A percentile compares a stretch with the other conserved stretches of the same genome.
Conservation (phyloP, 2,113 vertebrate species). For the Lasiurus cinereus region DNA sequence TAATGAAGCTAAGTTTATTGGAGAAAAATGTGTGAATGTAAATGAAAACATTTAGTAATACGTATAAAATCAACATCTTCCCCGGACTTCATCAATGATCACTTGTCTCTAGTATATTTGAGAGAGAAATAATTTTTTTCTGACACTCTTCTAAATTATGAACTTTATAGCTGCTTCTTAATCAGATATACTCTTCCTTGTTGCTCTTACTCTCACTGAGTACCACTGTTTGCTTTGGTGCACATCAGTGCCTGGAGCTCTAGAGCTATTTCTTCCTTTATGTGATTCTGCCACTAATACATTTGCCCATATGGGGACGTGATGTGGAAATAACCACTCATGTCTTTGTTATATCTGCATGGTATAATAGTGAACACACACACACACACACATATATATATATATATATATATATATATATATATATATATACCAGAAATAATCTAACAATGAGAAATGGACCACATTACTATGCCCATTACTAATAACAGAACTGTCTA, state of each 20-base stretch:
- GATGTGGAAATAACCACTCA: neutral
- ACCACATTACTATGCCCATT: neutral
- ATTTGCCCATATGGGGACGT: neutral
- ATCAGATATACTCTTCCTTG: neutral
- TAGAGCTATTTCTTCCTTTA: neutral
- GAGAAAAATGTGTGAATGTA: neutral
- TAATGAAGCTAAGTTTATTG: neutral
- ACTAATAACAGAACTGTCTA: neutral
- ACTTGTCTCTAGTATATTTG: neutral
- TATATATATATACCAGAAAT: neutral
- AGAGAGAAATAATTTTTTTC: neutral
- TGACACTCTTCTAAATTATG: neutral
- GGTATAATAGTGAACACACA: neutral
- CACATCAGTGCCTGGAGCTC: neutral
- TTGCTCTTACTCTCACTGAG: neutral
- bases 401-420: too few species aligned
- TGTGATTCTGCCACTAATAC: neutral
- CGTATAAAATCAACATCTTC: neutral
- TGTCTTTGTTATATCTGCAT: neutral
- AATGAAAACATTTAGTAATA: neutral
- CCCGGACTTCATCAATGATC: neutral
- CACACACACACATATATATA: too few species aligned
- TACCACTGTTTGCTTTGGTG: neutral
- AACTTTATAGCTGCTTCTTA: neutral
- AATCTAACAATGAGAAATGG: neutral